phyloP scores from a whole-genome alignment of 2,888 invertebrate genomes.

The Cheilosia scutellata region DNA sequence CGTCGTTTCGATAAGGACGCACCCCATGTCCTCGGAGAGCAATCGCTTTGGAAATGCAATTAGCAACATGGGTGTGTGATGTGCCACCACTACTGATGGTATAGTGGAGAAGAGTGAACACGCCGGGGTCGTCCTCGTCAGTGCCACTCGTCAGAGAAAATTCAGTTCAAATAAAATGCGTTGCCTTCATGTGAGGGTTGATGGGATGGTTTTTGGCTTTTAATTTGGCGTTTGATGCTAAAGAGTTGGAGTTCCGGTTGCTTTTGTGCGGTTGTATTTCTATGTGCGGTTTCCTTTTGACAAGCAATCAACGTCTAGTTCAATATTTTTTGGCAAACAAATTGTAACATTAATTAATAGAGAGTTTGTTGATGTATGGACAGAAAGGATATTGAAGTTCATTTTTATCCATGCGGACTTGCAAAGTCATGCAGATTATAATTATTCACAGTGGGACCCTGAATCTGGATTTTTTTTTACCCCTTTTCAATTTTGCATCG shows the following conservation, averaged over 20 bases:
- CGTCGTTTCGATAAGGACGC: constrained; percentile 48
- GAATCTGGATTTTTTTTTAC: no score
- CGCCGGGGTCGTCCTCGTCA: constrained; percentile 20
- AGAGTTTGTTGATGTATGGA: neutral
- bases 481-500: no score
- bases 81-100: constrained; percentile 40
- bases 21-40: constrained; percentile 31
- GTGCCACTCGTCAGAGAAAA: constrained; percentile 23
- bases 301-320: constrained; percentile 37
- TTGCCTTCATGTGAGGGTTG: constrained; percentile 10
- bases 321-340: constrained; percentile 16
- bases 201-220: constrained; percentile 53
- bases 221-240: constrained; percentile 56
- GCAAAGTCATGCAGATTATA: no score
- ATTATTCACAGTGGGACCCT: no score
- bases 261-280: constrained; percentile 32
- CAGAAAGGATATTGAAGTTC: neutral
- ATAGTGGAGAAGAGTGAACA: constrained; percentile 10
- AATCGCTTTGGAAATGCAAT: constrained; percentile 72
- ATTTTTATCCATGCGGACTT: no score
- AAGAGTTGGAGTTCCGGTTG: constrained; percentile 25
- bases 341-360: constrained; percentile 25
- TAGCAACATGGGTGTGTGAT: constrained; percentile 68
- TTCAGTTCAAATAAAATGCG: constrained; percentile 45
- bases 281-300: neutral